Evolutionary conservation across 2,888 invertebrate genomes (phyloP), one percentile per base, ranked within the genome.

Genomic region (Dasypogon diadema): DNA sequence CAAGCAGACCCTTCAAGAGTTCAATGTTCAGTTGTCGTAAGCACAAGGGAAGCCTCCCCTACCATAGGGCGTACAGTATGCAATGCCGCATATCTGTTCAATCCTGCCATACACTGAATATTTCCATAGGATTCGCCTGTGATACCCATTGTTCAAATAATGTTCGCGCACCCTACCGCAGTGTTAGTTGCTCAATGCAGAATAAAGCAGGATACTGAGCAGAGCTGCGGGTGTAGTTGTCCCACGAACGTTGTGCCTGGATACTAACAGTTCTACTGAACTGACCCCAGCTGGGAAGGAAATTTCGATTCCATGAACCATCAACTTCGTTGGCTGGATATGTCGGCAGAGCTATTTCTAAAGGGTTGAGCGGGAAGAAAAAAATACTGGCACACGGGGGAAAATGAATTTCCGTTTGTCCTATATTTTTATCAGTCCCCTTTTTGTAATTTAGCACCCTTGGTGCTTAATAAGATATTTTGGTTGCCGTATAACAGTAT

Each of bases 1-100:
- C 54, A 54, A 70, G 34, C 70, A 70, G 70, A 21, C 70, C 70
- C 30, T 70, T 70, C 70, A 70, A 70, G 70, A 70, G 70, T 70
- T 70, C 70, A 70, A 54, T 70, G 70, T 54, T 70, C 70, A 70
- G 70, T 54, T 54, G 70, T 70, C 70, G 54, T 54, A 70, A 26
- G 30, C 70, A 70, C 34, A 54, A n/a, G 16, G 65, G 48, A 30
- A 42, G 60, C 21, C 60, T 37, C 60, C 37, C 18, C n/a, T 42
- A 21, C 3, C 30, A 10, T 34, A n/a, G n/a, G n/a, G n/a, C n/a
- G n/a, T n/a, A n/a, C n/a, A n/a, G n/a, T n/a, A n/a, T n/a, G n/a
- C n/a, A n/a, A n/a, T n/a, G n/a, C n/a, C n/a, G n/a, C n/a, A 6
- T 54, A 54, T 22, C 54, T 22, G 21, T 54, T 54, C 22, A 21